Evolutionary conservation across 2,113 vertebrate genomes (phyloP).

Genomic region (Spilogale gracilis): DNA sequence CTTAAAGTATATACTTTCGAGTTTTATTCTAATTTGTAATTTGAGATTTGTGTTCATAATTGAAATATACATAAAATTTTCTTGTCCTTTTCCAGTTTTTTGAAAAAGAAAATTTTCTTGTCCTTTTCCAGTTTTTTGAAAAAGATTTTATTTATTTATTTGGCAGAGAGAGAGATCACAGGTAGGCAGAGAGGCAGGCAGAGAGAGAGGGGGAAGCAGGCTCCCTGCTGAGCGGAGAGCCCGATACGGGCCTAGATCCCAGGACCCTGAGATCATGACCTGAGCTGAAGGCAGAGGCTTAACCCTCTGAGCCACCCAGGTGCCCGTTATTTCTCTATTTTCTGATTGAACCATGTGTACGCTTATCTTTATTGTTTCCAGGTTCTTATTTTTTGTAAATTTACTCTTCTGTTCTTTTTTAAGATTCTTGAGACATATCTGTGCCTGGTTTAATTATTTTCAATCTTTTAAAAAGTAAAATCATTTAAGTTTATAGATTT

Average conservation of each 20-base stretch:
- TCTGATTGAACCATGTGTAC: background rate
- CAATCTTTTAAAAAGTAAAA: background rate
- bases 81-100: background rate
- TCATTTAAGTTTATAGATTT: background rate
- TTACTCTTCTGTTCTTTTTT: background rate
- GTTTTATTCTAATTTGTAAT: background rate
- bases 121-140: background rate
- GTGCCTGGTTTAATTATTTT: background rate
- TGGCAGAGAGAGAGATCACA: no score
- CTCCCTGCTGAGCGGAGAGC: no score
- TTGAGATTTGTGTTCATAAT: background rate
- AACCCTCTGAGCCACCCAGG: no score
- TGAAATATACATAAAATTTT: background rate
- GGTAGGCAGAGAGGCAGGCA: no score
- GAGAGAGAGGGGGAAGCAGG: no score
- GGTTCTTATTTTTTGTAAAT: background rate
- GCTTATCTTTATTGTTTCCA: background rate
- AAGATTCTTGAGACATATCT: background rate
- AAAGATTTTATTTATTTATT: no score
- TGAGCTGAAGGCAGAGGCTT: no score
- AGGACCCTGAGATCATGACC: no score
- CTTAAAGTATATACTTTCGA: background rate
- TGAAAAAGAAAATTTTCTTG: background rate
- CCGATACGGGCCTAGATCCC: no score
- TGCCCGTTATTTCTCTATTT: background rate